Evolutionary conservation across 2,888 invertebrate genomes (phyloP).

Genomic region (Pegoplata infirma): DNA sequence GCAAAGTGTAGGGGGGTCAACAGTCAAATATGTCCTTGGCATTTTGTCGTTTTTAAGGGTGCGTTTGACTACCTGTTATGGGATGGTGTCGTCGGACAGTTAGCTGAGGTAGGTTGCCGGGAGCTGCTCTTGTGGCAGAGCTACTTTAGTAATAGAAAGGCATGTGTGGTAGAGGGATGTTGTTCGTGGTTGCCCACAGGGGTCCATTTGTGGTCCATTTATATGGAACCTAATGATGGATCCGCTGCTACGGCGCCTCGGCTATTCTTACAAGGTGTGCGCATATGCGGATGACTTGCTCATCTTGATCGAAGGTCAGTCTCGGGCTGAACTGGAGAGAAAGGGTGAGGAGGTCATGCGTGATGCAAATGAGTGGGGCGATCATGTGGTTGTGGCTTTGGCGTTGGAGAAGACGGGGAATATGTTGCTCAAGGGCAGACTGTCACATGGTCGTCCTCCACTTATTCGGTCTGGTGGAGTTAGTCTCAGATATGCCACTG

Average conservation of each 20-base stretch:
- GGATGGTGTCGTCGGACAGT: too few relatives aligned
- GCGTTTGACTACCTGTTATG: too few relatives aligned
- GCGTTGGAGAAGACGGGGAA: slow-evolving; percentile 37
- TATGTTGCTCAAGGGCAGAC: background rate
- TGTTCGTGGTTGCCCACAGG: slow-evolving; percentile 54
- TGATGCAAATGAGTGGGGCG: slow-evolving; percentile 26
- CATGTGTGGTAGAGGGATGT: too few relatives aligned
- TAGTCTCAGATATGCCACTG: slow-evolving; percentile 13
- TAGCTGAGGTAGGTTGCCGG: too few relatives aligned
- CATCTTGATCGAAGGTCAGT: slow-evolving; percentile 18
- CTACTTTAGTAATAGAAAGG: too few relatives aligned
- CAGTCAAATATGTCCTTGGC: too few relatives aligned
- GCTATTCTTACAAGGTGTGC: background rate
- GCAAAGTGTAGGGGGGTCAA: too few relatives aligned
- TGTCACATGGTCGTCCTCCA: background rate
- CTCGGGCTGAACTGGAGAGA: slow-evolving; percentile 18
- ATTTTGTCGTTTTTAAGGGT: too few relatives aligned
- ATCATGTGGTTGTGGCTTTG: slow-evolving; percentile 32
- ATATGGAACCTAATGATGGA: too few relatives aligned
- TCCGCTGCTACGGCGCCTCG: slow-evolving; percentile 28
- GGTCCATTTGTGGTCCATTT: slow-evolving; percentile 57
- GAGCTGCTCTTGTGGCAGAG: too few relatives aligned
- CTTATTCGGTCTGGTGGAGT: background rate
- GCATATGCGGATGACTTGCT: slow-evolving; percentile 47
- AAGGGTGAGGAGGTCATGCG: background rate